Evolutionary conservation across 1,140 invertebrate species (phyloP).

Genomic region (Subanguina moxae): DNA sequence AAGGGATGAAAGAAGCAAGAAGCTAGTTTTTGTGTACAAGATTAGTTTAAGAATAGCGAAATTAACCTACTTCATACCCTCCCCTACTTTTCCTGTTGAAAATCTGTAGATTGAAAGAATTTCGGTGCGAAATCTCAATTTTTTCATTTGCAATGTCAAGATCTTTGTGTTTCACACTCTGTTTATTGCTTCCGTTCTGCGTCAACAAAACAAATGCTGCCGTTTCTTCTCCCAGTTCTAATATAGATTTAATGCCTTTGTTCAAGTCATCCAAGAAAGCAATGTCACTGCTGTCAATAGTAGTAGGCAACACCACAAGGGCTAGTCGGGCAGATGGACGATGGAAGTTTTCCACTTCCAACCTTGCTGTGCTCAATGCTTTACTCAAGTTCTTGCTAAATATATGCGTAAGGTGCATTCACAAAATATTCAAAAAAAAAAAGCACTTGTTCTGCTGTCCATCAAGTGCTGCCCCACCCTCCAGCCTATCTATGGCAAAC

Average conservation of each 20-base stretch:
- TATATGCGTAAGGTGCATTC: background rate
- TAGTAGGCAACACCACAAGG: constrained; percentile 2
- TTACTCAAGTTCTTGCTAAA: background rate
- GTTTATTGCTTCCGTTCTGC: too few relatives aligned
- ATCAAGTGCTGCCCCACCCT: background rate
- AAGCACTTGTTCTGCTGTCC: background rate
- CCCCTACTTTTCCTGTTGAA: too few relatives aligned
- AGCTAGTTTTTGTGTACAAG: too few relatives aligned
- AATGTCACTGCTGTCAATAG: background rate
- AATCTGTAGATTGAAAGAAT: too few relatives aligned
- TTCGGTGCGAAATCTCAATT: too few relatives aligned
- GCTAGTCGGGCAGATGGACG: background rate
- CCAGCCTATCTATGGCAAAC: constrained; percentile 23
- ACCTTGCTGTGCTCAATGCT: background rate
- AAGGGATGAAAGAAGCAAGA: too few relatives aligned
- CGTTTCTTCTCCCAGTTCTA: background rate
- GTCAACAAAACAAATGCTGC: too few relatives aligned
- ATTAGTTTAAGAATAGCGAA: too few relatives aligned
- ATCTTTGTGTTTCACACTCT: too few relatives aligned
- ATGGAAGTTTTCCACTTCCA: constrained; percentile 6
- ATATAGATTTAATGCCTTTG: background rate
- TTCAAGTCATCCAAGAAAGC: background rate
- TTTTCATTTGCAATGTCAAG: too few relatives aligned
- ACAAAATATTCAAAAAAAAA: background rate
- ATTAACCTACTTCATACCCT: too few relatives aligned